Conservation (phyloP, 2,888 invertebrate species). For the Andrena camellia region DNA sequence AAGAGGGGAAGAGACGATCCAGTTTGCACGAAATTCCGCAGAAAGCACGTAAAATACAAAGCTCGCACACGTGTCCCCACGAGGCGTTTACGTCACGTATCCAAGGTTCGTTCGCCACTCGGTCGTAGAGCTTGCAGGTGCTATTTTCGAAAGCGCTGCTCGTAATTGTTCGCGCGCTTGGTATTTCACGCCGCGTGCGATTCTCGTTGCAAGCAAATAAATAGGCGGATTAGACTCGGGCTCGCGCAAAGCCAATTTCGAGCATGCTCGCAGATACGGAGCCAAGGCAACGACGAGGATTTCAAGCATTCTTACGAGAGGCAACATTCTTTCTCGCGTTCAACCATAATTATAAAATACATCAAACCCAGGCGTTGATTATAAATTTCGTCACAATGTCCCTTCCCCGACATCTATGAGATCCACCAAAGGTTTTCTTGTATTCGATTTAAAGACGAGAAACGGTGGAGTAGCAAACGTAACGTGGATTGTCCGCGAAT, state of each 20-base stretch:
- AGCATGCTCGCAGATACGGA: neutral
- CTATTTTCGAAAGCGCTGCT: constrained; percentile 62
- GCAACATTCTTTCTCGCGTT: too few species aligned
- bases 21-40: constrained; percentile 38
- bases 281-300: neutral
- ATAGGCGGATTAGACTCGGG: neutral
- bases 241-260: neutral
- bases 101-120: constrained; percentile 68
- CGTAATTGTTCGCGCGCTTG: constrained; percentile 53
- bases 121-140: constrained; percentile 46
- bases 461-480: too few species aligned
- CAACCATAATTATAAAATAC: too few species aligned
- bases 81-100: constrained; percentile 50
- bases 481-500: too few species aligned
- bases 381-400: too few species aligned
- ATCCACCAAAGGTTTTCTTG: too few species aligned
- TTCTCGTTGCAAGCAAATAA: constrained; percentile 38
- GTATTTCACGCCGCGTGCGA: constrained; percentile 41
- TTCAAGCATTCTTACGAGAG: neutral
- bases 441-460: too few species aligned
- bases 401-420: too few species aligned
- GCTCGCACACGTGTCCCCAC: constrained; percentile 13
- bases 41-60: constrained; percentile 36
- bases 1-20: neutral
- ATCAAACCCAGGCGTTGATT: too few species aligned